phyloP scores from a whole-genome alignment of 2,113 vertebrate genomes.

The Prionailurus bengalensis region DNA sequence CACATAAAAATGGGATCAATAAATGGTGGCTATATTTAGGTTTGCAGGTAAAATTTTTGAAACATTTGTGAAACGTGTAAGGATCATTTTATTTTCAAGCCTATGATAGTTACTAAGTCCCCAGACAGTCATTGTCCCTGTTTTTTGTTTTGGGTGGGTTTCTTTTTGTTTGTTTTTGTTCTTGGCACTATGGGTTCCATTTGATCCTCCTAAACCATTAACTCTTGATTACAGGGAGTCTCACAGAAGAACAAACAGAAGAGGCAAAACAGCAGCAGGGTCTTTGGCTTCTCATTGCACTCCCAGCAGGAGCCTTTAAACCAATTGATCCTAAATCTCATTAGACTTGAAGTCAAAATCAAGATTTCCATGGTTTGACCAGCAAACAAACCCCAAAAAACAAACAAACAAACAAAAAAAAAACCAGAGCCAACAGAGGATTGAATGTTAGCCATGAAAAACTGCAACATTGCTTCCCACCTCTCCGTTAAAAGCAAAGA shows the following conservation, averaged over 20 bases:
- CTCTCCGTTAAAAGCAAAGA: not conserved
- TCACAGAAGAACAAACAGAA: conserved; percentile 63
- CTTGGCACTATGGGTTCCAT: conserved; percentile 42
- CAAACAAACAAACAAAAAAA: not conserved
- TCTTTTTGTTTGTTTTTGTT: not conserved
- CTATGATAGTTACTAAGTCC: not conserved
- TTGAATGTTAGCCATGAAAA: not conserved
- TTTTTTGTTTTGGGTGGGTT: not conserved
- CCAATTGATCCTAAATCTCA: conserved; percentile 75
- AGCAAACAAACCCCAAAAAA: conserved; percentile 11
- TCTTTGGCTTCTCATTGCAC: conserved; percentile 76
- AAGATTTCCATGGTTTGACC: conserved; percentile 41
- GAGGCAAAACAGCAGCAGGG: conserved; percentile 76
- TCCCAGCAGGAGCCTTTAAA: conserved; percentile 76
- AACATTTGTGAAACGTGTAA: not conserved
- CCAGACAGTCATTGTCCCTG: not conserved
- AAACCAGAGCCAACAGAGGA: not conserved
- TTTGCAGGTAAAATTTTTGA: conserved; percentile 23
- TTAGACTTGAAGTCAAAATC: conserved; percentile 73
- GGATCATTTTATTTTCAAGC: conserved; percentile 49
- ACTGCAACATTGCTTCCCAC: not conserved
- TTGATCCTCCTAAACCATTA: conserved; percentile 63
- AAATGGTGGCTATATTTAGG: not conserved
- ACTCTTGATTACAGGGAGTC: conserved; percentile 66
- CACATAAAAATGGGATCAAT: not conserved